Base-by-base conservation (phyloP, 2,797 vertebrate species). In the Salmo trutta region DNA sequence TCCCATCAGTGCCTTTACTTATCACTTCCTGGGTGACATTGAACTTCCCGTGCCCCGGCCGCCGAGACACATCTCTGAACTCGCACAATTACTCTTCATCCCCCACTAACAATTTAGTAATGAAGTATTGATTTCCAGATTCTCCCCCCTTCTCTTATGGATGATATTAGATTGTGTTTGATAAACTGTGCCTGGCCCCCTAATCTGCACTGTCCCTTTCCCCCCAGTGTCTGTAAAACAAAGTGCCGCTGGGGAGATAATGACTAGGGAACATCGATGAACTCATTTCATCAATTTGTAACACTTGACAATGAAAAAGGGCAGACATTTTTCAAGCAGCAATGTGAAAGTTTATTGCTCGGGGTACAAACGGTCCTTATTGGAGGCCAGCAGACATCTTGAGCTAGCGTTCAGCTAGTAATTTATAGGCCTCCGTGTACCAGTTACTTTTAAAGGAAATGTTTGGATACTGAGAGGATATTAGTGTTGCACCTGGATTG, bases 111-210 rank as follows among this genome's bases (percentile, higher is more conserved):
- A 98, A 98, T 99, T 98, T 98, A 97, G 97, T 99, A 98, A 99
- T 98, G 98, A 99, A 99, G 97, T 99, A 99, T 99, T 96, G 98
- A 99, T 99, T 98, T 97, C 96, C 96, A 96, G 94, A 98, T 98
- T 98, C 95, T 92, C 86, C 56, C 56, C 56, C 56, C n/a, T 54
- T 59, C 95, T 96, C 96, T 96, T 97, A 97, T 96, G 96, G 97
- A 96, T 93, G 91, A 96, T 97, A 97, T 96, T 97, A 97, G 97
- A 97, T 97, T 97, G 96, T 95, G 95, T 97, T 96, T 98, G 98
- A 99, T 97, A 97, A 98, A 99, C 97, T 96, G 97, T 96, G 92
- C 91, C 77, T 78, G 90, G 93, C 93, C 93, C 94, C 95, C 94
- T 95, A 90, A 89, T 96, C 96, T 95, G 94, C 91, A 74, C 88